These are phyloP conservation scores for Tanypteryx hageni DNA, from an alignment of 2,888 invertebrate species.

Conservation along the genomic window DNA sequence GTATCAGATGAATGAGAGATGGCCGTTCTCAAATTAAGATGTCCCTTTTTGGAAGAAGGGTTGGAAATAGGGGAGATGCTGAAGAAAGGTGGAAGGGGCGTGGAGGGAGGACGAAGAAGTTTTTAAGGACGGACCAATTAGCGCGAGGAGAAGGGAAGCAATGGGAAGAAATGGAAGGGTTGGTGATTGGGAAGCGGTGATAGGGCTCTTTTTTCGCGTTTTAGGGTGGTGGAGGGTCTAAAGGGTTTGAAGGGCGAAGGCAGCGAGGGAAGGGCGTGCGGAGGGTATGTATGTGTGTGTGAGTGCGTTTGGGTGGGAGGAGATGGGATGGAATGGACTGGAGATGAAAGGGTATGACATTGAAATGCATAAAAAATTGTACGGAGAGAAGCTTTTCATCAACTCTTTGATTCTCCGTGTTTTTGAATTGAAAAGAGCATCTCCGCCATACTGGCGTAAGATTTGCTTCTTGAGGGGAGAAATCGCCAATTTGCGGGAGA, in stretches of 20 bases:
- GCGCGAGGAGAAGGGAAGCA: slow-evolving; percentile 30
- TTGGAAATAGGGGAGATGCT: slow-evolving; percentile 7
- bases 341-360: slow-evolving; percentile 60
- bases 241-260: neutral
- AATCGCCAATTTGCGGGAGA: slow-evolving; percentile 28
- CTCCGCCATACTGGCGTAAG: neutral
- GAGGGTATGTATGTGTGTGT: neutral
- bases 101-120: slow-evolving; percentile 51
- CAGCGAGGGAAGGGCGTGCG: slow-evolving; percentile 8
- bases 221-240: neutral
- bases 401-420: slow-evolving; percentile 54
- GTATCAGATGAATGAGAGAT: slow-evolving; percentile 62
- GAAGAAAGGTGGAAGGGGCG: neutral
- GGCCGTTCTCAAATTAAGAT: slow-evolving; percentile 59
- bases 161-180: slow-evolving; percentile 53
- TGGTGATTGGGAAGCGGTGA: slow-evolving; percentile 54
- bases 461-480: slow-evolving; percentile 31
- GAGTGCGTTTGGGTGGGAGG: neutral
- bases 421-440: slow-evolving; percentile 28
- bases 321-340: slow-evolving; percentile 37
- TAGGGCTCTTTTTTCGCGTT: slow-evolving; percentile 37
- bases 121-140: slow-evolving; percentile 60
- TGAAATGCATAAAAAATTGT: slow-evolving; percentile 34
- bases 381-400: slow-evolving; percentile 35
- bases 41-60: slow-evolving; percentile 37